A percentile compares a stretch with the other conserved stretches of the same genome.
Evolutionary conservation across 2,888 invertebrate genomes (phyloP).

Genomic region (Hartigia nigra): DNA sequence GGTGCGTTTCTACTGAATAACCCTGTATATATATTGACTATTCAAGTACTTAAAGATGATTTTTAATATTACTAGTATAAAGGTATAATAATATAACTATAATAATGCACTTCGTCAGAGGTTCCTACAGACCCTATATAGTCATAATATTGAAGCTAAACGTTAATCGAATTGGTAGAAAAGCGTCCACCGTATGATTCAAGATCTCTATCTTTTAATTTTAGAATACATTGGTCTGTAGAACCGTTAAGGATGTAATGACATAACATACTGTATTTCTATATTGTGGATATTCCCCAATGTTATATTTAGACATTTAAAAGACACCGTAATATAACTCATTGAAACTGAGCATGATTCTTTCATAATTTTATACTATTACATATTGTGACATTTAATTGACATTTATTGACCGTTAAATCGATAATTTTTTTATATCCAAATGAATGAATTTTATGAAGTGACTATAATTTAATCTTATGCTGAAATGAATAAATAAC

Average conservation of each 20-base stretch:
- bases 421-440: neutral
- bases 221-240: neutral
- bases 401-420: neutral
- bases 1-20: too few species aligned
- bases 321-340: neutral
- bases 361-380: neutral
- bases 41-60: neutral
- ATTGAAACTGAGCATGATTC: neutral
- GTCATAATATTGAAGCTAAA: neutral
- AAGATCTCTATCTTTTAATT: neutral
- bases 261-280: slow-evolving; percentile 24
- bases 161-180: neutral
- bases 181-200: neutral
- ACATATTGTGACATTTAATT: neutral
- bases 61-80: neutral
- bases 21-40: neutral
- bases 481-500: neutral
- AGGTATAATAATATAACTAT: neutral
- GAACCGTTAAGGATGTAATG: neutral
- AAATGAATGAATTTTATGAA: neutral
- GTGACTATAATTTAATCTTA: neutral
- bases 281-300: slow-evolving; percentile 24
- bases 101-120: neutral
- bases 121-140: neutral
- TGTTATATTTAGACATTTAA: neutral